A percentile compares a stretch with the other conserved stretches of the same genome.
phyloP scores from a whole-genome alignment of 2,888 invertebrate genomes.

The Yponomeuta sedellus region DNA sequence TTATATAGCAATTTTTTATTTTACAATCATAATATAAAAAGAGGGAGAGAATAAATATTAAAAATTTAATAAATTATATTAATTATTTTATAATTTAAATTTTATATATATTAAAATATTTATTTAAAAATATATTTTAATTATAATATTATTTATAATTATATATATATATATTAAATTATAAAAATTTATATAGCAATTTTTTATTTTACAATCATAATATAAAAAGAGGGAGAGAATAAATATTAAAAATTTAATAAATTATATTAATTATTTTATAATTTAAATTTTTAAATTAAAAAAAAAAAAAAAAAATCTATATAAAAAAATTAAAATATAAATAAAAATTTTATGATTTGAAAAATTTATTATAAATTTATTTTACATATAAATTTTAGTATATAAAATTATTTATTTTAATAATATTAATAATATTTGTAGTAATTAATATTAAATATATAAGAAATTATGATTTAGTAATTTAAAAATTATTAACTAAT shows the following conservation, averaged over 20 bases:
- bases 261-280: slow-evolving; percentile 25
- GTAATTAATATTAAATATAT: slow-evolving; percentile 75
- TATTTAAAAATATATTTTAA: slow-evolving; percentile 18
- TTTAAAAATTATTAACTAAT: slow-evolving; percentile 76
- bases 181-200: slow-evolving; percentile 14
- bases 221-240: slow-evolving; percentile 21
- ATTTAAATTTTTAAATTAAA: slow-evolving; percentile 32
- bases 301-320: slow-evolving; percentile 56
- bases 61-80: slow-evolving; percentile 26
- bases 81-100: slow-evolving; percentile 19
- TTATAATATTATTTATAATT: slow-evolving; percentile 21
- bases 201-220: slow-evolving; percentile 18
- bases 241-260: slow-evolving; percentile 20
- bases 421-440: slow-evolving; percentile 39
- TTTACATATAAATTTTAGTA: slow-evolving; percentile 76
- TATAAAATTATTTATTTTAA: slow-evolving; percentile 55
- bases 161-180: slow-evolving; percentile 21
- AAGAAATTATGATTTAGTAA: slow-evolving; percentile 79
- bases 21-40: slow-evolving; percentile 21
- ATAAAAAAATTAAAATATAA: slow-evolving; percentile 32
- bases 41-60: slow-evolving; percentile 22
- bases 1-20: slow-evolving; percentile 20
- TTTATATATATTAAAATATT: slow-evolving; percentile 16
- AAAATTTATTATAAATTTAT: slow-evolving; percentile 67
- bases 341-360: slow-evolving; percentile 69